Conservation (phyloP, 2,888 invertebrate genomes). For the Drosophila mercatorum region DNA sequence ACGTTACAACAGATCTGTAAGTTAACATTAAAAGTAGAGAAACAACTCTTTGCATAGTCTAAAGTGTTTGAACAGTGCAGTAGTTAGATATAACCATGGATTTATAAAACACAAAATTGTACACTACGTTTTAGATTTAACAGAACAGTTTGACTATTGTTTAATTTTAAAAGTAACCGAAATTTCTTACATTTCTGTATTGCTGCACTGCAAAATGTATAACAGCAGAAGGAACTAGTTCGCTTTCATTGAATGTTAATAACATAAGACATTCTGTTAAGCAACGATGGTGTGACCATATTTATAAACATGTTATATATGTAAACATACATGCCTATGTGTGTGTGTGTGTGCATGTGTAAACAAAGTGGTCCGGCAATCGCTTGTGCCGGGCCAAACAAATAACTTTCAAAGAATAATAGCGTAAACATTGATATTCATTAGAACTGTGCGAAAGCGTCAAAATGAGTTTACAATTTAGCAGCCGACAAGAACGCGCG, state of each 20-base stretch:
- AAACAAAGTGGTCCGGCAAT: conserved; percentile 39
- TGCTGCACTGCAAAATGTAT: too few species aligned
- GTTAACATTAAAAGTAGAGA: too few species aligned
- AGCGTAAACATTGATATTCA: conserved; percentile 23
- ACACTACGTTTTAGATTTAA: too few species aligned
- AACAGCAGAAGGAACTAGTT: background rate
- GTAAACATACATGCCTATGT: conserved; percentile 1
- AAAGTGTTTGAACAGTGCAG: too few species aligned
- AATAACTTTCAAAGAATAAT: conserved; percentile 18
- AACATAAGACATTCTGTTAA: conserved; percentile 2
- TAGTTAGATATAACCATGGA: too few species aligned
- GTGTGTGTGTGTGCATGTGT: conserved; percentile 15
- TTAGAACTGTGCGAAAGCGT: background rate
- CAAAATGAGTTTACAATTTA: conserved; percentile 33
- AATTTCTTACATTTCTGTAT: too few species aligned
- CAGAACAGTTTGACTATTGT: too few species aligned
- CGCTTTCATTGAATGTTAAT: background rate
- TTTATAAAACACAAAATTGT: too few species aligned
- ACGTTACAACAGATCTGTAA: too few species aligned
- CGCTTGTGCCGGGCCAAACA: conserved; percentile 30
- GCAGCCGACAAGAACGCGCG: background rate
- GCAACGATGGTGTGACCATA: conserved; percentile 32
- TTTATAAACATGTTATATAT: conserved; percentile 4
- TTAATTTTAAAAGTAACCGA: too few species aligned
- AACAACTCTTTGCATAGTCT: too few species aligned